Evolutionary conservation across 2,113 vertebrate genomes (phyloP).

Genomic region (Hystrix brachyura): DNA sequence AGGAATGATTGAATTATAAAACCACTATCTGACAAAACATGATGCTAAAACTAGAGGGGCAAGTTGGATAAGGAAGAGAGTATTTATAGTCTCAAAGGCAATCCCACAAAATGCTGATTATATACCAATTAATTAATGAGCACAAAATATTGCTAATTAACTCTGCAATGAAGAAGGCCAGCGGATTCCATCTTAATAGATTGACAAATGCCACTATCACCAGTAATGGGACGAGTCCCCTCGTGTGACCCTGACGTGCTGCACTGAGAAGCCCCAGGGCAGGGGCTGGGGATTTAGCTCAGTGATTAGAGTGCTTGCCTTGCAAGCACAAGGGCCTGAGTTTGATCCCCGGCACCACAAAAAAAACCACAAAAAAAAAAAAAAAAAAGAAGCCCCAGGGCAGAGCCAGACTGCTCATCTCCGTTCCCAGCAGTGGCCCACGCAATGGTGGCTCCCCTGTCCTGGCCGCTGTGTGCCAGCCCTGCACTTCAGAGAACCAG

Average conservation of each 20-base stretch:
- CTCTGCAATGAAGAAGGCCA: slow-evolving; percentile 36
- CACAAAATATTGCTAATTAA: slow-evolving; percentile 59
- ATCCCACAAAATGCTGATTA: slow-evolving; percentile 39
- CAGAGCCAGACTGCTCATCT: background rate
- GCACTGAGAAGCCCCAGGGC: background rate
- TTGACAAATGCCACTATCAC: slow-evolving; percentile 19
- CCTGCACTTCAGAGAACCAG: background rate
- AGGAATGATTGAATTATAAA: background rate
- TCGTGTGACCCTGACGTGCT: background rate
- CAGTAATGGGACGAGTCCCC: background rate
- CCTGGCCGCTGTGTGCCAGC: background rate
- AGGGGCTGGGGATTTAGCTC: too few species aligned
- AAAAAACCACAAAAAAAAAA: too few species aligned
- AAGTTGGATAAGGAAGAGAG: slow-evolving; percentile 4
- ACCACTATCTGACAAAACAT: background rate
- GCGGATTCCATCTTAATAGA: slow-evolving; percentile 41
- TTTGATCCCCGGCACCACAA: too few species aligned
- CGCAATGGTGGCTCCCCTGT: rapidly evolving
- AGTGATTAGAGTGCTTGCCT: too few species aligned
- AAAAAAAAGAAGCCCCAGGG: background rate
- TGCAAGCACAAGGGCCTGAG: too few species aligned
- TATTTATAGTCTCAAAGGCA: slow-evolving; percentile 2
- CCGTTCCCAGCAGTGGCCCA: background rate
- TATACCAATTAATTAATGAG: slow-evolving; percentile 57
- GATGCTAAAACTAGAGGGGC: slow-evolving; percentile 16